Evolutionary conservation across 2,888 invertebrate genomes (phyloP), one percentile per base, ranked within the genome.

Genomic region (Oasisia sp.): DNA sequence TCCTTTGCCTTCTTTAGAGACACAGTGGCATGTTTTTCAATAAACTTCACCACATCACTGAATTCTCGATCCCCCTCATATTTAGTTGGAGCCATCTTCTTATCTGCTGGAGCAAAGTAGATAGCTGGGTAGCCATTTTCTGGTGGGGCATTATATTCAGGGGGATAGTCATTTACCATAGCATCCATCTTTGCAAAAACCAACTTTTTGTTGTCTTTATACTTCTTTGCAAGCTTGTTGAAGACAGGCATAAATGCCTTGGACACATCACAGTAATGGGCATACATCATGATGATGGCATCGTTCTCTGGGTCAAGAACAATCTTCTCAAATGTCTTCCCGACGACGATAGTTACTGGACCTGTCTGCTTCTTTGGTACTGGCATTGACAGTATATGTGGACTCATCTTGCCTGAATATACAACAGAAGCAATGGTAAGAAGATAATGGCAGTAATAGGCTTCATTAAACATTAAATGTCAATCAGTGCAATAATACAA

Each of bases 201-300:
- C 9, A 96, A 92, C 93, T 96, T 95, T 92, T 95, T 95, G 93
- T 95, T 95, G 9, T 94, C 93, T 91, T 95, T 95, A 92, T 95
- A 94, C 91, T 95, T 94, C 93, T 96, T 96, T 32, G 96, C 96
- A 11, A 96, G 94, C 91, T 96, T 96, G 92, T 95, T 96, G 94
- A 96, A 97, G 14, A 95, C 95, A 19, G 97, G 97, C 93, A 97
- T 97, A 90, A 97, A 96, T 58, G 96, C 95, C 95, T 97, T 97
- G 95, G 97, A 97, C 94, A 97, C 97, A 3, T 97, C 97, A 94
- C 97, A 97, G 97, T 97, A 97, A 3, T 97, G 97, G 8, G 97
- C 97, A 94, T 97, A 97, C 93, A 97, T 96, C 94, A 97, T 97
- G 92, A 97, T 96, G 11, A 97, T 95, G 5, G 97, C 97, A 94